Conservation (phyloP, 2,797 vertebrate genomes). For the Limnodromus scolopaceus region DNA sequence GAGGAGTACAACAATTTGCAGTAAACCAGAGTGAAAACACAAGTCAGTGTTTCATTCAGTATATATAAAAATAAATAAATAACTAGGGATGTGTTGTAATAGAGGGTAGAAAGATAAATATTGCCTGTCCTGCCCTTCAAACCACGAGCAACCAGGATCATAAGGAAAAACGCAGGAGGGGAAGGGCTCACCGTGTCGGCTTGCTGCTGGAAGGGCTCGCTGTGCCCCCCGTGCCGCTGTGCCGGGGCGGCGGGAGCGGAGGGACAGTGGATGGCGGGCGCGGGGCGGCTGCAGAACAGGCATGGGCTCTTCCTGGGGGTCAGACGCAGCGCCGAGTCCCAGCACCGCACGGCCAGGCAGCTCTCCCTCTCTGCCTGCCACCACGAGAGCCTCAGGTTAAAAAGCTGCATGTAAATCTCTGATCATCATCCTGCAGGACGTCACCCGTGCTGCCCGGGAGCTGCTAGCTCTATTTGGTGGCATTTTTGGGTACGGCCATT, state of each 20-base stretch:
- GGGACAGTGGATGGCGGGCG: constrained; percentile 60
- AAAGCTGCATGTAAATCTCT: accelerated
- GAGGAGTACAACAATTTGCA: not conserved
- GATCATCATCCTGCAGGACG: accelerated
- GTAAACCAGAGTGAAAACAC: accelerated
- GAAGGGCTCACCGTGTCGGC: constrained; percentile 77
- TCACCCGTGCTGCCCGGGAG: accelerated
- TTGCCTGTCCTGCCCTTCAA: accelerated
- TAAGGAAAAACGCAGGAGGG: accelerated
- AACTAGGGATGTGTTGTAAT: not conserved
- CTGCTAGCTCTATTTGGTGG: accelerated
- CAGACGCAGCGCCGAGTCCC: not conserved
- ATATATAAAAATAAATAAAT: not conserved
- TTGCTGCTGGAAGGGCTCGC: constrained; percentile 63
- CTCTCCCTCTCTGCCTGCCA: constrained; percentile 77
- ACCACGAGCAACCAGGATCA: accelerated
- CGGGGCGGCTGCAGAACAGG: constrained; percentile 56
- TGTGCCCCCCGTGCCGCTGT: not conserved
- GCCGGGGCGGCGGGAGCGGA: not conserved
- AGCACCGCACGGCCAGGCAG: constrained; percentile 45
- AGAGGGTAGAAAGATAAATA: not conserved
- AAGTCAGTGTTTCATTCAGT: accelerated
- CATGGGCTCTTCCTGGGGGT: constrained; percentile 61
- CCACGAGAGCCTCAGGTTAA: not conserved
- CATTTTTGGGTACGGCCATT: not conserved